Evolutionary conservation across 1,140 invertebrate species (phyloP), one percentile per base, ranked within the genome.

Genomic region (Lepidurus packardi): DNA sequence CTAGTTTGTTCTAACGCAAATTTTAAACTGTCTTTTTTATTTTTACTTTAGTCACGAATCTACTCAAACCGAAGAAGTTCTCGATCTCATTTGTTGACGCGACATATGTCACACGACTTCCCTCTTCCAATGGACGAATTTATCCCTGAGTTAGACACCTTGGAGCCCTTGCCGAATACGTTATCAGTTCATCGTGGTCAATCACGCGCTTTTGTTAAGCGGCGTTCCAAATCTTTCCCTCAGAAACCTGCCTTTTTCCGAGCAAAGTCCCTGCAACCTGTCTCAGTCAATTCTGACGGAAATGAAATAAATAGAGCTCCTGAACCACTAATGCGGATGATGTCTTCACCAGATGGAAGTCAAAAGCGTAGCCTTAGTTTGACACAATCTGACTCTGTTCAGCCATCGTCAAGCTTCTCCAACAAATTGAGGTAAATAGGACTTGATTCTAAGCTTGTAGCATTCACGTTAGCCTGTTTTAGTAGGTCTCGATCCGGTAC

Each of bases 61-160:
- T 16, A n/a, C 21, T 65, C 53, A 13, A 65, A 65, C 21, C 53
- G 53, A 21, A 45, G 80, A 44, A 73, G 75, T n/a, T 53, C 76
- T 25, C 47, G 81, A 9, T 77, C 79, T 1, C 79, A 81, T 78
- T 77, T 77, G 24, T 73, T 81, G 16, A 79, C 88, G 0, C 85
- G 88, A 25, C 89, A 90, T 81, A 85, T 90, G 65, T 87, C 88
- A 24, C 89, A 90, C 79, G 89, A 90, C 81, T 85, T 90, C 41
- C 87, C 88, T 11, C 82, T 90, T 16, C 88, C 89, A 3, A 88
- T 86, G 9, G 89, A 90, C 78, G 89, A 90, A 80, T 90, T 88
- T 80, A 74, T 73, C 25, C 43, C 75, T 24, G 78, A 78, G 11
- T 43, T 74, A 78, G 43, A 78, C 78, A 47, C 78, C 77, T 1